Base-by-base conservation (phyloP, 2,888 invertebrate genomes). In the Tyria jacobaeae region DNA sequence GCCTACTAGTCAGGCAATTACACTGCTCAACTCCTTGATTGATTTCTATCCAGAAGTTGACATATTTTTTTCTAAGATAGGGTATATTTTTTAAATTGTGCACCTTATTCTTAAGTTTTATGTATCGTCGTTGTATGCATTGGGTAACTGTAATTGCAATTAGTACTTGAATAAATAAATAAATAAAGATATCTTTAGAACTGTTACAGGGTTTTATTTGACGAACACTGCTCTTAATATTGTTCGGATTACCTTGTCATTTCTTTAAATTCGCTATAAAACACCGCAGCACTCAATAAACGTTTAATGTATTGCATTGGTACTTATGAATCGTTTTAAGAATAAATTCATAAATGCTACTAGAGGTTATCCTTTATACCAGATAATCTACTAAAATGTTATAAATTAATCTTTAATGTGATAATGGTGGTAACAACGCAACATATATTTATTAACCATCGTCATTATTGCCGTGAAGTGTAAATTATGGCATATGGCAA, bases 151-250 rank as follows among this genome's bases (percentile, higher is more conserved):
- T n/a, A n/a, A n/a, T n/a, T n/a, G n/a, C n/a, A n/a, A n/a, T n/a
- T n/a, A n/a, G n/a, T n/a, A n/a, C n/a, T n/a, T n/a, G n/a, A n/a
- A n/a, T n/a, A n/a, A n/a, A n/a, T n/a, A n/a, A n/a, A n/a, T n/a
- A n/a, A n/a, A n/a, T n/a, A n/a, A n/a, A n/a, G n/a, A n/a, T n/a
- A 57, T 57, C 47, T 60, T 78, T 70, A 64, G 71, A 75, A 79
- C 72, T 76, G 65, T 71, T 87, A 87, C 86, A 87, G 88, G 79
- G 83, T 73, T 57, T 49, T 58, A 64, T 64, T 62, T 68, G 68
- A 60, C 55, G 58, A 64, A 61, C 53, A 62, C 55, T 59, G 60
- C 53, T 35, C 31, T 37, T 15, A 60, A 60, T 54, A 27, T 57
- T 71, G 62, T 50, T 60, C 41, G 57, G 34, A 25, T 27, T n/a